Evolutionary conservation across 2,113 vertebrate species (phyloP), one percentile per base, ranked within the genome.

Genomic region (Procavia capensis): DNA sequence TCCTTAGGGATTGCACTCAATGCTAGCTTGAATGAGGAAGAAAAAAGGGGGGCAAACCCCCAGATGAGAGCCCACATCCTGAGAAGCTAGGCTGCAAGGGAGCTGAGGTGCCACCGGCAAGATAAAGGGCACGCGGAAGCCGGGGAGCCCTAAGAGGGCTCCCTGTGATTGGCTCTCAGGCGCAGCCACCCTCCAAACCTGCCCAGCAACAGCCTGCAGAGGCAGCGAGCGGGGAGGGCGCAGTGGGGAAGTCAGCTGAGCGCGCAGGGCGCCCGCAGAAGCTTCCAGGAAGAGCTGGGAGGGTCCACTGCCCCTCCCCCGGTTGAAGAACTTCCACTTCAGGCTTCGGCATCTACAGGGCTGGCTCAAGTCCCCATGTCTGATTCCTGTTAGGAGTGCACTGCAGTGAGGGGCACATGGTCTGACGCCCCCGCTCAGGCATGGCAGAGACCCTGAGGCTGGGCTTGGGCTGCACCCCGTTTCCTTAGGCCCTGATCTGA

Each of bases 131-230:
- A 47, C 22, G 36, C 27, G 8, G 39, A 29, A 13, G 61, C 90
- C 0, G 45, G 70, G 64, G 88, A 54, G 29, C 64, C n/a, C 45
- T 22, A 17, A 36, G 31, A 54, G 13, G 57, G 64, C 78, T 76
- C 90, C 78, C 92, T 92, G 88, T 54, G 92, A 98, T 98, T 98
- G 97, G 97, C 22, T 88, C 90, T 82, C 50, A 45, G 34, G 22
- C 86, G 27, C 45, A 43, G 82, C 83, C 47, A 54, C 61, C 80
- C 89, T 36, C 47, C 76, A 96, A 88, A 85, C 87, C 85, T 68
- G 96, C 97, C 97, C 95, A 68, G 97, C 97, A 97, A 97, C 97
- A 97, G 92, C 93, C 92, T 72, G 3, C 19, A 84, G 83, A 85
- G 95, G 90, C 89, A 76, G n/a, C 22, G 31, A 34, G 29, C 36